A percentile compares a stretch with the other conserved stretches of the same genome.
Conservation (phyloP, 2,888 invertebrate genomes). For the Athalia circularis region DNA sequence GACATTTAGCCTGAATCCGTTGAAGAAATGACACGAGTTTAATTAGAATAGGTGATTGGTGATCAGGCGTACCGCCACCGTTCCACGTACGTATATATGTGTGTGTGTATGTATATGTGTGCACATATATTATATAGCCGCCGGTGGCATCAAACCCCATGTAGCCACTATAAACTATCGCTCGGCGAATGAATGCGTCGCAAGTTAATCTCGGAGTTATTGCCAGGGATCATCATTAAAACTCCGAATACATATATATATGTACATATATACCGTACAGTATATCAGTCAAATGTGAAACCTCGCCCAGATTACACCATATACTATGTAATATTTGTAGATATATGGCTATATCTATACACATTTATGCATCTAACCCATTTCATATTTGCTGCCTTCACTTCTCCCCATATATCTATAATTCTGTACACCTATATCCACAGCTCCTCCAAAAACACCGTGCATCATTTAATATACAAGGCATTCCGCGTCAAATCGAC, state of each 20-base stretch:
- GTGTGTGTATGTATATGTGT: neutral
- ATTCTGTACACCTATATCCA: too few species aligned
- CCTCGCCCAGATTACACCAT: neutral
- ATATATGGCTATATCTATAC: conserved; percentile 51
- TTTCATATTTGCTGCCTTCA: too few species aligned
- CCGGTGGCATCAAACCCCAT: neutral
- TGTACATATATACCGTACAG: conserved; percentile 67
- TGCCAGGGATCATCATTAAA: conserved; percentile 73
- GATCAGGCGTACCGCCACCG: conserved; percentile 55
- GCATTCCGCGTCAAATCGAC: too few species aligned
- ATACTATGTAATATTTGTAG: conserved; percentile 72
- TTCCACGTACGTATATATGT: neutral
- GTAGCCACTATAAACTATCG: conserved; percentile 44
- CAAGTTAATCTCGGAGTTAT: conserved; percentile 71
- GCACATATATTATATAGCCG: neutral
- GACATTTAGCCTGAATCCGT: conserved; percentile 59
- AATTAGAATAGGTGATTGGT: conserved; percentile 71
- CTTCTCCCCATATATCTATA: too few species aligned
- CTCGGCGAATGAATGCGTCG: conserved; percentile 55
- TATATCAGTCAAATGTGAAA: conserved; percentile 18
- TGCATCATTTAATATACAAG: too few species aligned
- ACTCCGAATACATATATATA: conserved; percentile 58
- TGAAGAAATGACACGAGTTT: conserved; percentile 61
- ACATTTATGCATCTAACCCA: too few species aligned
- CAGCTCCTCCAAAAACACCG: too few species aligned